These are phyloP conservation scores for Ctenopoma multispine DNA, from an alignment of 2,797 vertebrate species.

Conservation along the genomic window DNA sequence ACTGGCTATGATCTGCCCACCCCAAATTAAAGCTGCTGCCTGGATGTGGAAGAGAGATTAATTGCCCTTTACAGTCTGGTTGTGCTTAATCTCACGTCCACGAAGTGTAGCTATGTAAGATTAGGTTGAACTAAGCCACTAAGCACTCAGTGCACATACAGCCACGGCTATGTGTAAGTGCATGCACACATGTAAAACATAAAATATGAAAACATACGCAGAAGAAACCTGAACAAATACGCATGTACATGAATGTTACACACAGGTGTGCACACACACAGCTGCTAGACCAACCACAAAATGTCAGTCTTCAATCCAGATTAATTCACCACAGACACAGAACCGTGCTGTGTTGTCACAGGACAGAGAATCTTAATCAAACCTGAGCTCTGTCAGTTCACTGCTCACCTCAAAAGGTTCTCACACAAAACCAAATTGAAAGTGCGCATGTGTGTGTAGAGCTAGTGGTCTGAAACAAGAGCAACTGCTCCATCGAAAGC, in stretches of 20 bases:
- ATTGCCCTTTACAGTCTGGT: slow-evolving; percentile 66
- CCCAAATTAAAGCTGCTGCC: slow-evolving; percentile 56
- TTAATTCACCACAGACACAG: slow-evolving; percentile 65
- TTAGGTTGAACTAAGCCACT: slow-evolving; percentile 60
- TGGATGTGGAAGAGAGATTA: slow-evolving; percentile 69
- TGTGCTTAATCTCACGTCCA: slow-evolving; percentile 63
- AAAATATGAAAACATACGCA: no score
- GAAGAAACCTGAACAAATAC: slow-evolving; percentile 18
- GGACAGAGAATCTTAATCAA: slow-evolving; percentile 78
- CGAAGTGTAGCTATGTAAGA: slow-evolving; percentile 60
- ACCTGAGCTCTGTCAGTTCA: slow-evolving; percentile 59
- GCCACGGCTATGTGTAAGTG: slow-evolving; percentile 20
- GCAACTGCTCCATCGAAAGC: slow-evolving; percentile 55
- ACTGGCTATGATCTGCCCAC: slow-evolving; percentile 48
- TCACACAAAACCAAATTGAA: slow-evolving; percentile 53
- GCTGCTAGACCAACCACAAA: slow-evolving; percentile 63
- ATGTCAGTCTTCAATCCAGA: slow-evolving; percentile 70
- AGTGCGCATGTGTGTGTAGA: slow-evolving; percentile 17
- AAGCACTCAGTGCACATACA: slow-evolving; percentile 39
- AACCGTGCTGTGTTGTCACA: slow-evolving; percentile 59
- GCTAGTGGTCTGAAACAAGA: slow-evolving; percentile 53
- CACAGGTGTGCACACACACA: neutral
- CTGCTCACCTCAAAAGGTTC: slow-evolving; percentile 52
- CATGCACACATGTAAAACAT: slow-evolving; percentile 43
- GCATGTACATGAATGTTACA: slow-evolving; percentile 20